Conservation (phyloP, 2,797 vertebrate genomes). For the Aratinga solstitialis region DNA sequence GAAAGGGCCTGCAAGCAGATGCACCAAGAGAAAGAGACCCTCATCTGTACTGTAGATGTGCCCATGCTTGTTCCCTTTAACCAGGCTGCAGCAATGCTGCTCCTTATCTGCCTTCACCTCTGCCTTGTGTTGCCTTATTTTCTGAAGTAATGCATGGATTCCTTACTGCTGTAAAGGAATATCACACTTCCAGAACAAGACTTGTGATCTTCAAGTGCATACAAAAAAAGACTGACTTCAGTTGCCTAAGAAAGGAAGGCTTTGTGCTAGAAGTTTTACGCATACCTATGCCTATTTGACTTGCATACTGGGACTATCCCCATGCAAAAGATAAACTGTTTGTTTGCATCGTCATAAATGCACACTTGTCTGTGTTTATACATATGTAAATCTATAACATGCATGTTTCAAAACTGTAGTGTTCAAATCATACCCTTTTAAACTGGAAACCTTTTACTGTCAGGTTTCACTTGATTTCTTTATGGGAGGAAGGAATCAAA, state of each 20-base stretch:
- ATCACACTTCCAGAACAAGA: not conserved
- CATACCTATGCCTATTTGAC: not conserved
- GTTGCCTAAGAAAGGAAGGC: not conserved
- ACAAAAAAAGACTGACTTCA: too few species aligned
- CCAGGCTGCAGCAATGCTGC: not conserved
- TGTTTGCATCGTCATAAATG: not conserved
- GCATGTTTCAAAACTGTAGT: not conserved
- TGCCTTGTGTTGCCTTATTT: not conserved
- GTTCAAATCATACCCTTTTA: not conserved
- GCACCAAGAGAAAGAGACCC: not conserved
- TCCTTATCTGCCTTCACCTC: too few species aligned
- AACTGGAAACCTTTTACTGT: not conserved
- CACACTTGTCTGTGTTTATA: not conserved
- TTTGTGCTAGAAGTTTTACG: not conserved
- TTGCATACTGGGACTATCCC: rapidly evolving
- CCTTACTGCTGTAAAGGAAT: not conserved
- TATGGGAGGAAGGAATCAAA: not conserved
- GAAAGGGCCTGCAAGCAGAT: not conserved
- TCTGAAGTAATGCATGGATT: too few species aligned
- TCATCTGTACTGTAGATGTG: rapidly evolving
- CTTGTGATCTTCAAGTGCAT: not conserved
- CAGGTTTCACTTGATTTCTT: not conserved
- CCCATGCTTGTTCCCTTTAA: rapidly evolving
- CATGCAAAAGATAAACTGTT: not conserved
- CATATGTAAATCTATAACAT: rapidly evolving